These are phyloP conservation scores for Thera obeliscata DNA, from an alignment of 2,888 invertebrate genomes.

Conservation along the genomic window DNA sequence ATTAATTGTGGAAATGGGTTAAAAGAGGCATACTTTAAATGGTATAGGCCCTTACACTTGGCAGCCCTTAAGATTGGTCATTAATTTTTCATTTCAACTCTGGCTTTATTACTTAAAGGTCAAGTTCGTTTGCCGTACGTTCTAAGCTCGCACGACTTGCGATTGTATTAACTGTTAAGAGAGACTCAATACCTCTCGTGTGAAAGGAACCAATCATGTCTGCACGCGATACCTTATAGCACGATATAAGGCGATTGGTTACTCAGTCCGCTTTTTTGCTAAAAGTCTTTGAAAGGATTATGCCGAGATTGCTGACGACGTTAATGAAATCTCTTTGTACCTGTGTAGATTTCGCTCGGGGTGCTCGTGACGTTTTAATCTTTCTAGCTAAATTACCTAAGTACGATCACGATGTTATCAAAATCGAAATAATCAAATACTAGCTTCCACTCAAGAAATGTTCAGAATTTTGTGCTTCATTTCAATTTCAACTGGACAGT, in stretches of 20 bases:
- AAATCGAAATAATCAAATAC: too few relatives aligned
- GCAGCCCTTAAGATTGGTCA: neutral
- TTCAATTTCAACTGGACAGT: too few relatives aligned
- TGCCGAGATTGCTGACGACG: slow-evolving; percentile 3
- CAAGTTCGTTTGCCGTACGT: slow-evolving; percentile 20
- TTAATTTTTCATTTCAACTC: slow-evolving; percentile 27
- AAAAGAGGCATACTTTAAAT: too few relatives aligned
- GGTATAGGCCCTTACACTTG: too few relatives aligned
- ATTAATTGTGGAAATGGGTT: too few relatives aligned
- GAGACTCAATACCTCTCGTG: slow-evolving; percentile 28
- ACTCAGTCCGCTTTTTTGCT: slow-evolving; percentile 10
- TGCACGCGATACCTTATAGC: slow-evolving; percentile 37
- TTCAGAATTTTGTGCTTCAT: too few relatives aligned
- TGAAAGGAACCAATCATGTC: slow-evolving; percentile 37
- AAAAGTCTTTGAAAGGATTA: slow-evolving; percentile 12
- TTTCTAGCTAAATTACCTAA: too few relatives aligned
- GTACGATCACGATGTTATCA: too few relatives aligned
- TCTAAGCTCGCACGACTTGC: slow-evolving; percentile 28
- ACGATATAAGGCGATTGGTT: slow-evolving; percentile 22
- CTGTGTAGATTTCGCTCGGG: too few relatives aligned
- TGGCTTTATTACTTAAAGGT: slow-evolving; percentile 20
- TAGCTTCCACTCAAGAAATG: too few relatives aligned
- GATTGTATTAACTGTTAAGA: slow-evolving; percentile 46
- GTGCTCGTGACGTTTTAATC: too few relatives aligned
- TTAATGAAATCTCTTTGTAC: neutral